Base-by-base conservation (phyloP, 1,140 invertebrate genomes). In the Drosophila kepulauana region DNA sequence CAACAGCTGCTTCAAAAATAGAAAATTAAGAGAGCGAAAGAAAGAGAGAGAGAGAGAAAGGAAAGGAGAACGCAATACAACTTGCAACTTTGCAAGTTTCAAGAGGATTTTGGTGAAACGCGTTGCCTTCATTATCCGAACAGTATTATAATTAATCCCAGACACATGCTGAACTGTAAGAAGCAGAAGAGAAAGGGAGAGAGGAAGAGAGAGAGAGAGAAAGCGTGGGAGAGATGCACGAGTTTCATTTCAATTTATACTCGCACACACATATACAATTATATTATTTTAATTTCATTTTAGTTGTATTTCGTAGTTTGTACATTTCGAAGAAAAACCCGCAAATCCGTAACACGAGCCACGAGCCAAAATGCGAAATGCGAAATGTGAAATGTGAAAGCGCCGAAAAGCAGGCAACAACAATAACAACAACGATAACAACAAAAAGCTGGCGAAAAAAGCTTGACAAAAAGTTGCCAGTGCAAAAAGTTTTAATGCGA, bases 181-280 rank as follows among this genome's bases (percentile, higher is more conserved):
- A 25, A 3, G 43, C 64, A 67, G 52, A 10, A 28, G 25, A 4
- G 11, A 1, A 56, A 25, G 1, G 10, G 11, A 52, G 45, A 56
- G 5, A 33, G 28, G 16, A 33, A 48, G 13, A 41, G 20, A 20
- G 20, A 20, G 28, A 11, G 43, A 16, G 13, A 7, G 16, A n/a
- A 13, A 3, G 41, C 11, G 20, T 25, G 20, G 20, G 20, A 3
- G 3, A 16, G 43, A 1, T n/a, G 43, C 51, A 43, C 49, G 49
- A 64, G 35, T 52, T 72, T 72, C 35, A 52, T 72, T 58, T 72
- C 69, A 66, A 66, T 66, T 72, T 33, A 35, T 54, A 15, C 41
- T 43, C 41, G 41, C 7, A 43, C 41, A 43, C 13, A 41, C 0
- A 33, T 33, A 33, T 33, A 38, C 10, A 38, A 7, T 38, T 38